These are phyloP conservation scores for Sitodiplosis mosellana DNA, from an alignment of 1,140 invertebrate species.

Conservation along the genomic window DNA sequence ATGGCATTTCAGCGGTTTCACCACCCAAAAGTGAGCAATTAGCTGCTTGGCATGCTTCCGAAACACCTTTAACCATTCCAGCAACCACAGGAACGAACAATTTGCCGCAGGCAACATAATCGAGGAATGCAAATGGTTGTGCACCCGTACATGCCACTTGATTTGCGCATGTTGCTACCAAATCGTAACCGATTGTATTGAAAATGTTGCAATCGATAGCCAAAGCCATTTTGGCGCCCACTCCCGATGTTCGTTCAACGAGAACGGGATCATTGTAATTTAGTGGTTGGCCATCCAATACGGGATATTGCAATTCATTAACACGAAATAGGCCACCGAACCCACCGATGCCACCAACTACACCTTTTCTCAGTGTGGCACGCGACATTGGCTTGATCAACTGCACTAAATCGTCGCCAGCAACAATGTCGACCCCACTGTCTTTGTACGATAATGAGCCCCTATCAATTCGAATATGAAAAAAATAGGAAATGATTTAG, in stretches of 20 bases:
- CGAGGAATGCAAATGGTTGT: slow-evolving; percentile 86
- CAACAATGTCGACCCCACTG: slow-evolving; percentile 84
- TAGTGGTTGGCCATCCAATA: slow-evolving; percentile 4
- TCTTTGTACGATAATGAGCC: slow-evolving; percentile 69
- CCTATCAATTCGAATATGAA: slow-evolving; percentile 7
- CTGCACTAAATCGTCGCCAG: slow-evolving; percentile 69
- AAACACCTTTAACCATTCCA: slow-evolving; percentile 66
- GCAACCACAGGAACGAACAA: slow-evolving; percentile 58
- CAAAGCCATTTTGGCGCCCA: slow-evolving; percentile 85
- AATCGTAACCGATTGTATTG: slow-evolving; percentile 77
- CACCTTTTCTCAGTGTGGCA: slow-evolving; percentile 48
- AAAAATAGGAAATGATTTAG: neutral
- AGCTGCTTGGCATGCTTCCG: slow-evolving; percentile 67
- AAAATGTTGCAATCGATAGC: slow-evolving; percentile 63
- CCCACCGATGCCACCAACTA: slow-evolving; percentile 65
- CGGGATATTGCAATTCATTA: slow-evolving; percentile 17
- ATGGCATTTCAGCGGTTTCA: slow-evolving; percentile 92
- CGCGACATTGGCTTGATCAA: slow-evolving; percentile 61
- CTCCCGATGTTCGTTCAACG: slow-evolving; percentile 80
- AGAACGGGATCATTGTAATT: slow-evolving; percentile 63
- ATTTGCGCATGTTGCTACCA: slow-evolving; percentile 97
- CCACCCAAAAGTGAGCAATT: slow-evolving; percentile 82
- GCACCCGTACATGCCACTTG: slow-evolving; percentile 89
- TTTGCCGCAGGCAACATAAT: slow-evolving; percentile 87
- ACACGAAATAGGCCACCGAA: slow-evolving; percentile 88